Evolutionary conservation across 2,888 invertebrate genomes (phyloP).

Genomic region (Dasypogon diadema): DNA sequence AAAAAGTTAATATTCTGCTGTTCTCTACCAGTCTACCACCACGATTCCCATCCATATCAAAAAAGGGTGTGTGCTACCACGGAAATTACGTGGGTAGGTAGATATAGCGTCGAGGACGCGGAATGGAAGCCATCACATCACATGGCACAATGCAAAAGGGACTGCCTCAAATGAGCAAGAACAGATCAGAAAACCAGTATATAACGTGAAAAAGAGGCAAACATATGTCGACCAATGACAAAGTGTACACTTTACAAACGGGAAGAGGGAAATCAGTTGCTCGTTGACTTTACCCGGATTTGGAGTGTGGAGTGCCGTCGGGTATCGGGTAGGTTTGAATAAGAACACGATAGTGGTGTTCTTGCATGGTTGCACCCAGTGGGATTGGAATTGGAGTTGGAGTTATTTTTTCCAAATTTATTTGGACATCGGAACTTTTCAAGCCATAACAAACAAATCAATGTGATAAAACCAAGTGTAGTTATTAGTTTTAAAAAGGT

Average conservation of each 20-base stretch:
- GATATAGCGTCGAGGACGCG: not conserved
- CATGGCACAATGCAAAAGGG: not conserved
- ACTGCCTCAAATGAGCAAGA: slow-evolving; percentile 5
- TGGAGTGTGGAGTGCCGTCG: slow-evolving; percentile 26
- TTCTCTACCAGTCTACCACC: too few species aligned
- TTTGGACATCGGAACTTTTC: not conserved
- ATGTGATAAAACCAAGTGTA: not conserved
- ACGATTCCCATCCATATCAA: not conserved
- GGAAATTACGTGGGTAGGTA: slow-evolving; percentile 12
- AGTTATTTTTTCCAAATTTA: not conserved
- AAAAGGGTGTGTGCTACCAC: slow-evolving; percentile 37
- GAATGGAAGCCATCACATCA: slow-evolving; percentile 25
- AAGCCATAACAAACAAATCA: not conserved
- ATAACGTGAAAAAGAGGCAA: slow-evolving; percentile 6
- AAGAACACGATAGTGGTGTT: not conserved
- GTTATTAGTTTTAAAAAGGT: not conserved
- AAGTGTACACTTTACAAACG: not conserved
- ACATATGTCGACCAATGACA: slow-evolving; percentile 1
- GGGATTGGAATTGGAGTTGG: not conserved
- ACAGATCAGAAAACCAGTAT: not conserved
- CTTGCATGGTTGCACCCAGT: not conserved
- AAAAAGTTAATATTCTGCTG: slow-evolving; percentile 8
- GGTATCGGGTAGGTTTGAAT: slow-evolving; percentile 23
- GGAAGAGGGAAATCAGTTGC: slow-evolving; percentile 42
- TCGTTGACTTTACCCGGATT: slow-evolving; percentile 37